Percentiles rank a stretch among this genome's conserved stretches.
Evolutionary conservation across 1,140 invertebrate genomes (phyloP).

Genomic region (Drosophila malerkotliana): DNA sequence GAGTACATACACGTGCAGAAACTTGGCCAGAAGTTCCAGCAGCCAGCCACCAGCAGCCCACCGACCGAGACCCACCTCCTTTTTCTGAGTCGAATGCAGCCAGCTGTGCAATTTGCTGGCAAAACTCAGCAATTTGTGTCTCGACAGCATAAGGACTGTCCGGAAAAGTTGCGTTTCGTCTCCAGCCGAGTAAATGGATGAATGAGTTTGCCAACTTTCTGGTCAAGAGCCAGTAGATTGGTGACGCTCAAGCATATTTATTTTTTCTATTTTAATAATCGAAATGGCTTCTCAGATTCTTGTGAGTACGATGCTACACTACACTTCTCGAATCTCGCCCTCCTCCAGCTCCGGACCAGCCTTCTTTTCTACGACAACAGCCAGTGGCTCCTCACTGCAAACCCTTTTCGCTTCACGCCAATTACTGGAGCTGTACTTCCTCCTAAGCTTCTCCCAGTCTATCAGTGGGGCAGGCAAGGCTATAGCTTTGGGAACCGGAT

Average conservation of each 20-base stretch:
- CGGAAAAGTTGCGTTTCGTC: constrained; percentile 23
- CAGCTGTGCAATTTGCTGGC: constrained; percentile 75
- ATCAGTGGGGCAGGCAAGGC: background rate
- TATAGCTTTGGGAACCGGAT: background rate
- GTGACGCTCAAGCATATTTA: background rate
- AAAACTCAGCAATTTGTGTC: constrained; percentile 71
- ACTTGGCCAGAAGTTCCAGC: constrained; percentile 50
- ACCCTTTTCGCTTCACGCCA: background rate
- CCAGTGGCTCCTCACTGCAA: no score
- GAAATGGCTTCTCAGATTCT: no score
- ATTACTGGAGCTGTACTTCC: background rate
- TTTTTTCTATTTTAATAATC: background rate
- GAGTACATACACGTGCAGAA: constrained; percentile 4
- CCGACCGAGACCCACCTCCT: constrained; percentile 2
- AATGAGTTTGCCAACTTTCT: constrained; percentile 38
- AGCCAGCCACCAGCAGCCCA: background rate
- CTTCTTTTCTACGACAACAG: background rate
- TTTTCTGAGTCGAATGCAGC: constrained; percentile 29
- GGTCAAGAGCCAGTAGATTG: constrained; percentile 4
- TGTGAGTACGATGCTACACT: background rate
- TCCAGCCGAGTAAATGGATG: constrained; percentile 45
- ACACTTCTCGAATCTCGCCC: constrained; percentile 34
- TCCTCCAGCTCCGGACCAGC: constrained; percentile 14
- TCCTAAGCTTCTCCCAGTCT: background rate
- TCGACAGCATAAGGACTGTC: constrained; percentile 43